Evolutionary conservation across 1,140 invertebrate species (phyloP), one percentile per base, ranked within the genome.

Genomic region (Habropoda laboriosa): DNA sequence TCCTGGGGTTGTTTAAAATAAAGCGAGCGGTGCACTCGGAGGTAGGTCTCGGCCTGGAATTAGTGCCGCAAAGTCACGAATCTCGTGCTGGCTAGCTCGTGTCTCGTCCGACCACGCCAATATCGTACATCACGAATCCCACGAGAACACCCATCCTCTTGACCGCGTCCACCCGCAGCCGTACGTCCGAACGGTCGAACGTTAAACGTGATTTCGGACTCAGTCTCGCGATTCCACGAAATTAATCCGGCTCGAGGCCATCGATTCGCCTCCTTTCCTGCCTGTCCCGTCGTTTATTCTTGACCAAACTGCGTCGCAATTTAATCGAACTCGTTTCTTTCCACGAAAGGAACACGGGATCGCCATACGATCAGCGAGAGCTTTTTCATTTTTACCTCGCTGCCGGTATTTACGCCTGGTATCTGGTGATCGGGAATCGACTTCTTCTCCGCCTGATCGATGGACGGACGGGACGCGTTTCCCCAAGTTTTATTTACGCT

Each of bases 51-150:
- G 18, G 35, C 3, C 7, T 51, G 57, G 63, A 67, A 38, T 57
- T n/a, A 64, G 60, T 55, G 55, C 45, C 3, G 58, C 47, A 18
- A 49, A 73, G 66, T 79, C 35, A 42, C 75, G 76, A 55, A 63
- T 63, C n/a, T 73, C 63, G 75, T 60, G 51, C 18, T 47, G 12
- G n/a, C 30, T n/a, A 12, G n/a, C 7, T 72, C 47, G 71, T 71
- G 79, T 80, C 81, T 58, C 72, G 35, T 18, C 32, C 76, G 51
- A 53, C 57, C 82, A 71, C 79, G 60, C 72, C 81, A 64, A 51
- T 71, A 53, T 81, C 86, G 79, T 90, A 85, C 61, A 89, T 90
- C 88, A 88, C 80, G 55, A 60, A 71, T 79, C 82, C 86, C 86
- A 79, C 67, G 85, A 88, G 88, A 76, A 84, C 82, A 35, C 77